Conservation (phyloP, 2,113 vertebrate species). For the Myiozetetes cayanensis region DNA sequence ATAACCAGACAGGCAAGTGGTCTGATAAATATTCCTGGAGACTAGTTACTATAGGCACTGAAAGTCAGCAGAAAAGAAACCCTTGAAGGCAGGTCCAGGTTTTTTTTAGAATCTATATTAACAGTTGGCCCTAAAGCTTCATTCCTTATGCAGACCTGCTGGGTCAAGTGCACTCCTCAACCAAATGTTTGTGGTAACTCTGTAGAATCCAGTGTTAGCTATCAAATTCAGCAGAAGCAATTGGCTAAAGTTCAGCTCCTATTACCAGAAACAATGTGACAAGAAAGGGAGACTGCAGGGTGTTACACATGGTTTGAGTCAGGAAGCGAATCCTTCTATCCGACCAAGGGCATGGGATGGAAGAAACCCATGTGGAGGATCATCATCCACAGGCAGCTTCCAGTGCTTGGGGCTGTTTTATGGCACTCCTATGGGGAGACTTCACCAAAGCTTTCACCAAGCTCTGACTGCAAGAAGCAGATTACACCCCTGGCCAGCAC, state of each 20-base stretch:
- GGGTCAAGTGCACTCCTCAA: not conserved
- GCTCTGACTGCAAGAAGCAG: not conserved
- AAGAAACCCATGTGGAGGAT: not conserved
- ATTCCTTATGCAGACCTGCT: not conserved
- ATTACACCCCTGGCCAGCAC: not conserved
- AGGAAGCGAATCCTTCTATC: not conserved
- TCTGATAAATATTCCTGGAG: not conserved
- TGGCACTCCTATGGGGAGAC: not conserved
- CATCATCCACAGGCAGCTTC: not conserved
- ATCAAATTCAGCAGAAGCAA: not conserved
- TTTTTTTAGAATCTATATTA: not conserved
- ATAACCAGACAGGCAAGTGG: constrained; percentile 11
- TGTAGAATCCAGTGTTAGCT: not conserved
- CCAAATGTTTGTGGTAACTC: not conserved
- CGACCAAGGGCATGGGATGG: not conserved
- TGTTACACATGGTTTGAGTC: not conserved
- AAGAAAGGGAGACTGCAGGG: not conserved
- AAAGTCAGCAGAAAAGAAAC: not conserved
- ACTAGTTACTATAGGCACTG: not conserved
- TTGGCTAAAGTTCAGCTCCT: not conserved
- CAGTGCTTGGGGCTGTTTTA: not conserved
- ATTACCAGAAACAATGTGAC: not conserved
- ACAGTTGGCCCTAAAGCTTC: not conserved
- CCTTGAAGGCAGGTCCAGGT: not conserved
- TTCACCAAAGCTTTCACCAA: not conserved